These are phyloP conservation scores for Brienomyrus longianalis DNA, from an alignment of 2,113 vertebrate genomes.

Conservation along the genomic window DNA sequence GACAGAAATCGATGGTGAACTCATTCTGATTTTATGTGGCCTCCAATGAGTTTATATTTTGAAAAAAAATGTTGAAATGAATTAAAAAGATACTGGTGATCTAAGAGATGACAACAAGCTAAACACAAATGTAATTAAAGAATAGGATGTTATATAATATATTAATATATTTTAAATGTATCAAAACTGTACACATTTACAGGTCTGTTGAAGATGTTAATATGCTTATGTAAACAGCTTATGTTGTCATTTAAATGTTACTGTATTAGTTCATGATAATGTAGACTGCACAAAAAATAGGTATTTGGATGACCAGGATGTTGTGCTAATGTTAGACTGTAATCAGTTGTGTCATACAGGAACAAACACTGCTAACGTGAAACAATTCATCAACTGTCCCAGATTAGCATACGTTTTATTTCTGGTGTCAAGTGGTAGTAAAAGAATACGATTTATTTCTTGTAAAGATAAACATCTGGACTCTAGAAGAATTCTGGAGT, in stretches of 20 bases:
- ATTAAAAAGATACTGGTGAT: not conserved
- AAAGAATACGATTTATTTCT: not conserved
- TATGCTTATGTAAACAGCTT: not conserved
- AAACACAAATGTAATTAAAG: not conserved
- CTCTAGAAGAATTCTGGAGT: not conserved
- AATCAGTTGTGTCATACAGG: not conserved
- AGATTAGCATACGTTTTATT: not conserved
- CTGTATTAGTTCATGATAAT: not conserved
- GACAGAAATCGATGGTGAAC: not conserved
- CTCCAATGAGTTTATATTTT: not conserved
- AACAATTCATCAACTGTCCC: not conserved
- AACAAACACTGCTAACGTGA: not conserved
- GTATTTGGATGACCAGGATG: not conserved
- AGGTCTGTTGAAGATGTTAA: not conserved
- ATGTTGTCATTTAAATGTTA: not conserved
- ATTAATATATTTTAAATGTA: not conserved
- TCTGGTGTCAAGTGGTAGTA: not conserved
- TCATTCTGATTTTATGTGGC: not conserved
- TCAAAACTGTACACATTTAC: not conserved
- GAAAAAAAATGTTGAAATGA: not conserved
- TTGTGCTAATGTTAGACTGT: not conserved
- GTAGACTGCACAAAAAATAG: not conserved
- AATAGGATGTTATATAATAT: not conserved
- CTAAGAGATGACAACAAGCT: not conserved
- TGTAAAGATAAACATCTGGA: not conserved